Evolutionary conservation across 2,113 vertebrate species (phyloP), one percentile per base, ranked within the genome.

Genomic region (Accipiter cooperii): DNA sequence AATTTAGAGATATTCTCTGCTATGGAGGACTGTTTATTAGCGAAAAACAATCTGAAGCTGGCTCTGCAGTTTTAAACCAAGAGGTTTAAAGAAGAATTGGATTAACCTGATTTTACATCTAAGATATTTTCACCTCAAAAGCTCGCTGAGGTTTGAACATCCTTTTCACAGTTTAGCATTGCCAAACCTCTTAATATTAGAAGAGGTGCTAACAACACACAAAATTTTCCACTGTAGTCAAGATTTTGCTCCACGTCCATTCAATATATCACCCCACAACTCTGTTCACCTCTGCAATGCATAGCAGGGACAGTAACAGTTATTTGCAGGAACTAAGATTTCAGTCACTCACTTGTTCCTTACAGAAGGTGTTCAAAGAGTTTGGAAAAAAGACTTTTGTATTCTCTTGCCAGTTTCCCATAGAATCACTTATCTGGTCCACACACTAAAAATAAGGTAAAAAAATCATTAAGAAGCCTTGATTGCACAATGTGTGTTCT

Each of bases 401-500:
- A 24, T 31, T 88, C 40, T 65, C 63, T 13, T 40, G 47, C 47
- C 40, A 40, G 24, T 36, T 42, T 57, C n/a, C 17, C 54, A 20
- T 1, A 16, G 40, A 58, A 73, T 51, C 47, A 34, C 10, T 70
- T 44, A 24, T 28, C 77, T 69, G 44, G 38, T 60, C 34, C 28
- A 31, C 16, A 31, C 20, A 17, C 5, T 22, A 44, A 36, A 90
- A 81, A 60, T 4, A 42, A 91, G 22, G 54, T 36, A 46, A 52
- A 66, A 66, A 40, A 54, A 13, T 3, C 0, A 49, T 26, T 17
- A 66, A 34, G 61, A 38, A 57, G 58, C 25, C 17, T 78, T 5
- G 3, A 9, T 22, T 2, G 1, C 46, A 44, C 13, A 3, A 24
- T 0, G 5, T 17, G 33, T 16, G 31, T 19, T 66, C 77, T 19